Evolutionary conservation across 2,888 invertebrate species (phyloP), one percentile per base, ranked within the genome.

Genomic region (Agrypnus murinus): DNA sequence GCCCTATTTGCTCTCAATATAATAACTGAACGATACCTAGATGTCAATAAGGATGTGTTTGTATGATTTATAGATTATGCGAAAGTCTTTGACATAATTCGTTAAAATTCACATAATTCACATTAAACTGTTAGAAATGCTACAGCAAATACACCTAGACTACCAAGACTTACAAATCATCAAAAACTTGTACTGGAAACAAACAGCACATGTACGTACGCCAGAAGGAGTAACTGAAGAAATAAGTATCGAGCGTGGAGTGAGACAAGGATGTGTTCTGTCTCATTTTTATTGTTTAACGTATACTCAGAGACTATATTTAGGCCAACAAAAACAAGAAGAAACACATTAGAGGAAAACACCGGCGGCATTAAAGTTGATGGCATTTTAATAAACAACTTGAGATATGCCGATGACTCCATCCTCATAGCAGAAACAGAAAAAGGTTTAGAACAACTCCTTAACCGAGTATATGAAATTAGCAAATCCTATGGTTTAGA

Each of bases 311-410:
- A 34, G 9, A 9, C 5, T 7, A 34, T 34, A 34, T n/a, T n/a
- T n/a, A n/a, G n/a, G n/a, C n/a, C n/a, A n/a, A n/a, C n/a, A n/a
- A n/a, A n/a, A n/a, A n/a, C n/a, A n/a, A n/a, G n/a, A 34, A 34
- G 9, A n/a, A n/a, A 34, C 5, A 9, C 34, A 34, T 9, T 34
- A 34, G 34, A 48, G 17, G 15, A 48, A 48, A 48, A 15, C 48
- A 48, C 15, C 48, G 48, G 15, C 14, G 48, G 17, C 7, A 17
- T 48, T 48, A 48, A 48, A 48, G 48, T 48, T 48, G 15, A 48
- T 48, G 48, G 48, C 12, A 48, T 48, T 10, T 48, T 48, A 48
- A 48, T 17, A 14, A 15, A 15, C 48, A 48, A 48, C 48, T 48
- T 15, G 48, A 17, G 48, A 48, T 48, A 43, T 43, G 43, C 43